Conservation (phyloP, 2,888 invertebrate genomes). For the Stictocephala bisonia region DNA sequence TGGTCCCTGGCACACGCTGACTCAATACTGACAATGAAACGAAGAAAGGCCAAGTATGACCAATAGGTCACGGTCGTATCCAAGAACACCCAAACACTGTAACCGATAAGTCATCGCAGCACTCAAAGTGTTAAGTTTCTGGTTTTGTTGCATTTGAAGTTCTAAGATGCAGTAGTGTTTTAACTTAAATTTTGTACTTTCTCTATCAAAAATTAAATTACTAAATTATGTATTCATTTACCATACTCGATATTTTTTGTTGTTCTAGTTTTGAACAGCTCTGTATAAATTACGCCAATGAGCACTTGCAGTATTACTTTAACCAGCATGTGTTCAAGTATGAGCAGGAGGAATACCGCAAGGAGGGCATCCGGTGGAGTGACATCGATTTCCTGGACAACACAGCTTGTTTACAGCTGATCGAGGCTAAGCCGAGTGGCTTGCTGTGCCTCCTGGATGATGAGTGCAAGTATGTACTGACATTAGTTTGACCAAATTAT, state of each 20-base stretch:
- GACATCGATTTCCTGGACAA: slow-evolving; percentile 97
- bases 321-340: slow-evolving; percentile 99
- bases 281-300: slow-evolving; percentile 98
- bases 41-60: no score
- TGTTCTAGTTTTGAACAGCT: slow-evolving; percentile 89
- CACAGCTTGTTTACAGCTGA: slow-evolving; percentile 92
- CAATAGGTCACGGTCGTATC: no score
- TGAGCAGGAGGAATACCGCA: slow-evolving; percentile 94
- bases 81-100: no score
- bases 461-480: slow-evolving; percentile 94
- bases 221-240: not conserved
- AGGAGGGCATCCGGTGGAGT: slow-evolving; percentile 95
- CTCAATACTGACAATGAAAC: no score
- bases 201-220: no score
- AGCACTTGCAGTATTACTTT: slow-evolving; percentile 96
- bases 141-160: no score
- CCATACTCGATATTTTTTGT: not conserved
- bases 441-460: slow-evolving; percentile 92
- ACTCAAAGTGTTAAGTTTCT: no score
- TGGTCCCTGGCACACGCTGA: no score
- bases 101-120: no score
- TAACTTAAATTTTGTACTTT: not conserved
- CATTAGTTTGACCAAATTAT: no score
- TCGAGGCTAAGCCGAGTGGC: slow-evolving; percentile 91
- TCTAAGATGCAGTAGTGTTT: no score